Evolutionary conservation across 2,113 vertebrate species (phyloP), one percentile per base, ranked within the genome.

Genomic region (Telmatochromis brichardi): DNA sequence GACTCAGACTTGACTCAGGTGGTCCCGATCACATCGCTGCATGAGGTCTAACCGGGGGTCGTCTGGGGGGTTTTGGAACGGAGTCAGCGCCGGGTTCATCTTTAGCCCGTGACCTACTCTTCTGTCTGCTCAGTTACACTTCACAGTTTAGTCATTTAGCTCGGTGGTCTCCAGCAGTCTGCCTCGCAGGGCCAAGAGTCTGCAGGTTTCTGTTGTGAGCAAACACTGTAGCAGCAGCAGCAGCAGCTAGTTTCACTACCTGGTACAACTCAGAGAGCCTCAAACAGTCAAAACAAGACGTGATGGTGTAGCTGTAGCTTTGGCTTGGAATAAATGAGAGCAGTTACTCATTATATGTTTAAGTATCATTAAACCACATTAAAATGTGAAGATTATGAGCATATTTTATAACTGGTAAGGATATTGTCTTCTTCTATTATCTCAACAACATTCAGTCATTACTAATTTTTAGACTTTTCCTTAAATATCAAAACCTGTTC

Each of bases 1-100:
- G 93, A 92, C 90, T 92, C 90, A 92, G 51, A 37, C 79, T 26
- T 68, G 90, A 83, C 90, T 90, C 82, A 71, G 90, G 83, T 65
- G 89, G 86, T 85, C 88, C 40, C 4, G 78, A 81, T 55, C n/a
- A 28, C 42, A 21, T 42, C 3, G 5, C 82, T 37, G 81, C 51
- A 76, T 63, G 80, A 57, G 23, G 84, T 80, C 53, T 78, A 19
- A 78, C 6, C 5, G 1, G 14, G n/a, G 73, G 83, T 79, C 8
- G 73, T 81, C 23, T 83, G 73, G n/a, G 79, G 68, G 40, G n/a
- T 57, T 51, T 51, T 81, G 19, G 26, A 78, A n/a, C 45, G 10
- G 73, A 12, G 73, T 78, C 73, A 84, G 54, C 6, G 2, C 21
- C 7, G 12, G 21, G 37, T 26, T 87, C 85, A 50, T 89, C 82